Evolutionary conservation across 2,888 invertebrate genomes (phyloP).

Genomic region (Scelioninae gen. 1): DNA sequence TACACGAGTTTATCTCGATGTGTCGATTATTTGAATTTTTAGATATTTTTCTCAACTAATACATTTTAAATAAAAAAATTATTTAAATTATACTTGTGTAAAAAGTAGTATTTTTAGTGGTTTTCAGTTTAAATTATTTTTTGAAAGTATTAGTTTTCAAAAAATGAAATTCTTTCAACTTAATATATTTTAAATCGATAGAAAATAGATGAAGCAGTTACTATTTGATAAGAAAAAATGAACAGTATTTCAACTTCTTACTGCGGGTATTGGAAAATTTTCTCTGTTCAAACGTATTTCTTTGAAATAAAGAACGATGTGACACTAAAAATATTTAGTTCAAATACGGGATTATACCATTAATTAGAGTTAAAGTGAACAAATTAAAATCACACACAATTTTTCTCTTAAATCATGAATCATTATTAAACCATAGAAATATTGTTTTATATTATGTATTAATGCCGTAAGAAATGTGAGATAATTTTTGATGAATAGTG

Average conservation of each 20-base stretch:
- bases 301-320: background rate
- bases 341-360: background rate
- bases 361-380: background rate
- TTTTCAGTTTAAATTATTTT: background rate
- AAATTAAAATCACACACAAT: background rate
- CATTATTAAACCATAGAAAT: too few species aligned
- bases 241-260: slow-evolving; percentile 6
- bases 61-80: too few species aligned
- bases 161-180: background rate
- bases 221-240: slow-evolving; percentile 14
- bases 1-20: too few species aligned
- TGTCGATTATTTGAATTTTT: too few species aligned
- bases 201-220: slow-evolving; percentile 7
- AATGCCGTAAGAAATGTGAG: too few species aligned
- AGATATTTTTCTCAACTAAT: too few species aligned
- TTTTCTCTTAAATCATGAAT: too few species aligned
- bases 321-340: background rate
- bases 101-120: background rate
- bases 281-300: background rate
- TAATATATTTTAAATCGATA: slow-evolving; percentile 6
- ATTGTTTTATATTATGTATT: too few species aligned
- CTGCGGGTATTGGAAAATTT: background rate
- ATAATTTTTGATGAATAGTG: too few species aligned
- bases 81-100: too few species aligned
- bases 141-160: background rate